phyloP scores from a whole-genome alignment of 2,113 vertebrate genomes.

The Alethe diademata region DNA sequence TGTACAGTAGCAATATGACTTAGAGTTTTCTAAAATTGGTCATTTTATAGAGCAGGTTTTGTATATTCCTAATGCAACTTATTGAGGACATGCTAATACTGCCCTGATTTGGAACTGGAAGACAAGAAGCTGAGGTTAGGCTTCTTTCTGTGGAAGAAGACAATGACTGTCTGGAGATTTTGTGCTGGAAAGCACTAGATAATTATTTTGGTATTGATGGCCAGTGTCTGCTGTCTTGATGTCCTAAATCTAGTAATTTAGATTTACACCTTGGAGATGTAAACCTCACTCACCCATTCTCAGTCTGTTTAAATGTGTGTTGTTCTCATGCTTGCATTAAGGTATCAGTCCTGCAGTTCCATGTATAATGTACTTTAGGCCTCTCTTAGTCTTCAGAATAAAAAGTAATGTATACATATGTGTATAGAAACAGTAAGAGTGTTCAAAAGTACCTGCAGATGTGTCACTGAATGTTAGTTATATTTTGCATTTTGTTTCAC shows the following conservation, averaged over 20 bases:
- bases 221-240: neutral
- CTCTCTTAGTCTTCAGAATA: neutral
- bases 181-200: neutral
- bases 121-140: neutral
- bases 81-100: neutral
- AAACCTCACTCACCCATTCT: neutral
- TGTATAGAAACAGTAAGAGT: neutral
- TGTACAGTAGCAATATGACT: neutral
- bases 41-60: neutral
- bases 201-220: neutral
- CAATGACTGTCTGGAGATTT: neutral
- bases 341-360: neutral
- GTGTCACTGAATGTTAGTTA: neutral
- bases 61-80: neutral
- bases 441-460: neutral
- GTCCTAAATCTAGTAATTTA: neutral
- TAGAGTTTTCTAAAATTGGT: neutral
- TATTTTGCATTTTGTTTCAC: slow-evolving; percentile 8
- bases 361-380: neutral
- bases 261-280: neutral
- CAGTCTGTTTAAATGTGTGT: neutral
- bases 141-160: neutral
- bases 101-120: neutral
- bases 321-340: neutral
- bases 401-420: neutral